Evolutionary conservation across 2,888 invertebrate species (phyloP).

Genomic region (Drosophila greeni): DNA sequence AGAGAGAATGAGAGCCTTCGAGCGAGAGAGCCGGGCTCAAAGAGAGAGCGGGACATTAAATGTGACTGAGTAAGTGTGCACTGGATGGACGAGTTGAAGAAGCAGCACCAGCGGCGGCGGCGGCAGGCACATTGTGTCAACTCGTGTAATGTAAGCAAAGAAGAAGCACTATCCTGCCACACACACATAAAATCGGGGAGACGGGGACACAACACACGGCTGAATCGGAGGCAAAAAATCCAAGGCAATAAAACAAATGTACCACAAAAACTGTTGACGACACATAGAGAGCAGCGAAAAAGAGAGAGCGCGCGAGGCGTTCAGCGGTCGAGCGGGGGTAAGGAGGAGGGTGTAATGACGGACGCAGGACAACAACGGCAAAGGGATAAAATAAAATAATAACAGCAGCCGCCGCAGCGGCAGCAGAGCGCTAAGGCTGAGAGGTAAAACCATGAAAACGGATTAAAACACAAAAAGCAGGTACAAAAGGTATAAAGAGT

Average conservation of each 20-base stretch:
- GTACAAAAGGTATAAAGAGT: conserved; percentile 42
- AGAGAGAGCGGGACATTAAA: conserved; percentile 31
- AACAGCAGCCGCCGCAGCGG: conserved; percentile 42
- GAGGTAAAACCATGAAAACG: conserved; percentile 50
- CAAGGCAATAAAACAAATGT: conserved; percentile 71
- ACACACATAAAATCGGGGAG: conserved; percentile 24
- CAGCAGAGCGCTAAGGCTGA: conserved; percentile 7
- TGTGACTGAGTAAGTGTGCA: conserved; percentile 50
- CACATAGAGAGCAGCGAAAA: conserved; percentile 46
- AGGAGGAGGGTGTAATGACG: conserved; percentile 26
- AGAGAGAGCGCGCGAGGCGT: conserved; percentile 25
- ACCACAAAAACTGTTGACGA: conserved; percentile 73
- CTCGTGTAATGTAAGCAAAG: conserved; percentile 69
- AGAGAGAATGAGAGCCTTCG: conserved; percentile 42
- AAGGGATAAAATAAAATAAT: conserved; percentile 70
- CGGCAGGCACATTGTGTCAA: conserved; percentile 64
- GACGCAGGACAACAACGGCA: conserved; percentile 59
- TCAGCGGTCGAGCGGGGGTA: conserved; percentile 18
- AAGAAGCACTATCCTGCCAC: conserved; percentile 57
- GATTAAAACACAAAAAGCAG: conserved; percentile 59
- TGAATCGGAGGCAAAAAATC: conserved; percentile 44
- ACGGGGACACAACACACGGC: conserved; percentile 48
- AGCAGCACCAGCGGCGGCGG: conserved; percentile 49
- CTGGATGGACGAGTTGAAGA: conserved; percentile 72
- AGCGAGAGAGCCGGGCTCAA: conserved; percentile 25